phyloP scores from a whole-genome alignment of 2,797 vertebrate species.

The Myoxocephalus aenaeus region DNA sequence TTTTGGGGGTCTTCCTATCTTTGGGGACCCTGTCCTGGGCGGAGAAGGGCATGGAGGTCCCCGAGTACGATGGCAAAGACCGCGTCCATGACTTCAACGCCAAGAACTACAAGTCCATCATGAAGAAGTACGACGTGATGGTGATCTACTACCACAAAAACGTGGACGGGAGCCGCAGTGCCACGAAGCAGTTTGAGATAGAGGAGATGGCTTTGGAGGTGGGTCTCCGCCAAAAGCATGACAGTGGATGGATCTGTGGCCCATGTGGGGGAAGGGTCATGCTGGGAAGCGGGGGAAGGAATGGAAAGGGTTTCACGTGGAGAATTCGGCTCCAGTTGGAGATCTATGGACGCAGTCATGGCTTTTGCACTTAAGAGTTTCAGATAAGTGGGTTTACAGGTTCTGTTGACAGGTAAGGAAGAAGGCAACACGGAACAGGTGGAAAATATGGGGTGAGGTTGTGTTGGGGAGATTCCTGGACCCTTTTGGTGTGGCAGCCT shows the following conservation, averaged over 20 bases:
- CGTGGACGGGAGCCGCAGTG: slow-evolving; percentile 84
- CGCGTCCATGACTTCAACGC: slow-evolving; percentile 86
- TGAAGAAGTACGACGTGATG: slow-evolving; percentile 92
- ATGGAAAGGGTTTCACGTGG: slow-evolving; percentile 34
- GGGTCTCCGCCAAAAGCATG: slow-evolving; percentile 68
- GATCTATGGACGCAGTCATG: slow-evolving; percentile 26
- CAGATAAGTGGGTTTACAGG: slow-evolving; percentile 9
- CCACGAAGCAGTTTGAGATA: slow-evolving; percentile 89
- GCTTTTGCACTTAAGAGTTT: slow-evolving; percentile 26
- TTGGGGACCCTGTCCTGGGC: slow-evolving; percentile 73
- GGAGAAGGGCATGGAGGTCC: slow-evolving; percentile 88
- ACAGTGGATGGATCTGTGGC: slow-evolving; percentile 42
- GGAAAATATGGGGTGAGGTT: slow-evolving; percentile 5
- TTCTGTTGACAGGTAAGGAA: slow-evolving; percentile 15
- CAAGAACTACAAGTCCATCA: slow-evolving; percentile 91
- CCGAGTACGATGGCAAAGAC: slow-evolving; percentile 90
- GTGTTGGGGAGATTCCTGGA: background rate
- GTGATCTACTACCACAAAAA: slow-evolving; percentile 92
- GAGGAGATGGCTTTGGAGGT: slow-evolving; percentile 93
- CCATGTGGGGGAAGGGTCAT: slow-evolving; percentile 35
- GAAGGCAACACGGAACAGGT: slow-evolving; percentile 8
- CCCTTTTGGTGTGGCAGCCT: slow-evolving; percentile 3
- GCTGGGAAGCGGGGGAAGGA: slow-evolving; percentile 23
- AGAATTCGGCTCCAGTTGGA: slow-evolving; percentile 36
- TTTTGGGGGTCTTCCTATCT: slow-evolving; percentile 78